Conservation (phyloP, 2,888 invertebrate genomes). For the Melanchra persicariae region DNA sequence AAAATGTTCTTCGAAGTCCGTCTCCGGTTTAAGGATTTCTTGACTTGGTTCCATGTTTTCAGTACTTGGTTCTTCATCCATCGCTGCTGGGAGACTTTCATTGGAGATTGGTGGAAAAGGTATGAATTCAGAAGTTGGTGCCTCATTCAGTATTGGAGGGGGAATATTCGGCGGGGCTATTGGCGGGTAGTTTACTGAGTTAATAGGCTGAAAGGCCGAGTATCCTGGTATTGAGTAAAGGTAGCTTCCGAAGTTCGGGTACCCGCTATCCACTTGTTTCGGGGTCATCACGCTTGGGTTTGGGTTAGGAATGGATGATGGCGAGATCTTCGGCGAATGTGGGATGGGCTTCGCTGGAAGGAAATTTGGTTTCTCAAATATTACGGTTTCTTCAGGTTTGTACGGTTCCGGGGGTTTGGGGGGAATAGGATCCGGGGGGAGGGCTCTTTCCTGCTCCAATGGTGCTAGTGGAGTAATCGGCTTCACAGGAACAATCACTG, state of each 20-base stretch:
- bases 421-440: constrained; percentile 71
- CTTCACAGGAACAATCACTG: constrained; percentile 59
- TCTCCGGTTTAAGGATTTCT: constrained; percentile 69
- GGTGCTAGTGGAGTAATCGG: constrained; percentile 59
- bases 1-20: constrained; percentile 85
- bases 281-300: constrained; percentile 84
- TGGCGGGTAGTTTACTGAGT: constrained; percentile 76
- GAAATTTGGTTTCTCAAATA: constrained; percentile 80
- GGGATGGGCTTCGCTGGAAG: constrained; percentile 79
- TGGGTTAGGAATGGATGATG: constrained; percentile 88
- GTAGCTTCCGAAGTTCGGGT: constrained; percentile 83
- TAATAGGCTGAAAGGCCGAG: constrained; percentile 85
- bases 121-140: constrained; percentile 70
- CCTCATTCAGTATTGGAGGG: constrained; percentile 69
- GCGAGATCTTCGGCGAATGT: constrained; percentile 86
- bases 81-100: constrained; percentile 28
- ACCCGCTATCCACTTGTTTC: constrained; percentile 79
- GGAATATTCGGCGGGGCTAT: constrained; percentile 72
- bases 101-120: constrained; percentile 54
- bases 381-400: constrained; percentile 70
- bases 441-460: constrained; percentile 71
- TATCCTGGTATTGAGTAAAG: constrained; percentile 87
- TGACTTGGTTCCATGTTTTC: constrained; percentile 63
- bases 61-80: constrained; percentile 58
- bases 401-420: constrained; percentile 77